Evolutionary conservation across 2,797 vertebrate species (phyloP), one percentile per base, ranked within the genome.

Genomic region (Clarias fuscus): DNA sequence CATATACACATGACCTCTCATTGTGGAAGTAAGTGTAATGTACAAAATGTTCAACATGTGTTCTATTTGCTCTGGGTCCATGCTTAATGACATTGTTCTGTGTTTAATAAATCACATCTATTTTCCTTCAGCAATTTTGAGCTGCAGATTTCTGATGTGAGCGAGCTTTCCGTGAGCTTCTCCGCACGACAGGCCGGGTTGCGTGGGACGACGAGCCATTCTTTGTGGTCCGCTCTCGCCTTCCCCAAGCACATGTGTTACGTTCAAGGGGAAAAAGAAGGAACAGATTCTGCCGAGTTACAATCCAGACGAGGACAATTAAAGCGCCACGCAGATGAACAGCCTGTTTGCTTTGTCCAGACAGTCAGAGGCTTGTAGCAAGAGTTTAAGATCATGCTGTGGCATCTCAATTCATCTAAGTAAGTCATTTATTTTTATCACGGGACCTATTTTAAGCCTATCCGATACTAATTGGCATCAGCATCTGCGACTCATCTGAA

Each of bases 191-290:
- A 95, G 88, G 67, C 89, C 92, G 91, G 88, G 85, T 93, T 92
- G 92, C 92, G 90, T 94, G 93, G 93, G 93, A 93, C 75, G 88
- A 93, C 91, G 91, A 91, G 90, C 93, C 92, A 92, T 92, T 92
- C 93, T 94, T 94, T 94, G 93, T 92, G 90, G 90, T 88, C 88
- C 88, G 86, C 92, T 94, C 91, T 92, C 91, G 91, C 95, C 91
- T 94, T 92, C 91, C 92, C 91, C 83, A 73, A 92, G 92, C 94
- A 95, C 93, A 94, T 94, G 94, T 94, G 93, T 93, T 92, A 88
- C 92, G 91, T 90, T 93, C 91, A 77, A 91, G 91, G 89, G 90
- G 43, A 59, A 78, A 92, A 93, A 90, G 80, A 86, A 88, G 65
- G 33, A 65, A 84, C 88, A 88, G 91, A 95, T 93, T 94, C 92